phyloP scores from a whole-genome alignment of 2,888 invertebrate species.

The Acanthosepion pharaonis region DNA sequence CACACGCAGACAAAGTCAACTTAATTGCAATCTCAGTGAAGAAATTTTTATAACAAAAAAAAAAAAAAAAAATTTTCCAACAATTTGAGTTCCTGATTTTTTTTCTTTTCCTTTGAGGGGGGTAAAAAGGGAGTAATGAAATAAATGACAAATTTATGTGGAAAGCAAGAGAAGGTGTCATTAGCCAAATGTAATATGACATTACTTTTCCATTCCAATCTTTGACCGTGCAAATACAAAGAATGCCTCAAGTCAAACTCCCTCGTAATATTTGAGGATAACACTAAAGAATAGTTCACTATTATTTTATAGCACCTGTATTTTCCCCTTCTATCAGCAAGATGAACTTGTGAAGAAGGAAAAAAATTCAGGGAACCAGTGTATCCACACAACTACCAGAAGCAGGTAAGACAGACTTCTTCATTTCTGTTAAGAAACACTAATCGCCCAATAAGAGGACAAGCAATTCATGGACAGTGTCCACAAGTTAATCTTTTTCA shows the following conservation, averaged over 20 bases:
- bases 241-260: conserved; percentile 36
- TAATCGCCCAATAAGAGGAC: background rate
- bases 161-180: conserved; percentile 37
- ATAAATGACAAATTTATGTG: background rate
- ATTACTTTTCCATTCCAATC: conserved; percentile 33
- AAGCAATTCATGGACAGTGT: background rate
- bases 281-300: background rate
- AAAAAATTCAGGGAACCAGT: conserved; percentile 8
- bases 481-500: background rate
- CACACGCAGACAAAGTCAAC: background rate
- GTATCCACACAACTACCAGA: no score
- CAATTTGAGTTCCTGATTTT: background rate
- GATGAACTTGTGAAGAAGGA: conserved; percentile 23
- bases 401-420: background rate
- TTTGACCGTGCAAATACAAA: conserved; percentile 39
- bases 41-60: background rate
- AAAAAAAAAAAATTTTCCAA: no score
- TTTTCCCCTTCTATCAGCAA: conserved; percentile 12
- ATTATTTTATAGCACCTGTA: background rate
- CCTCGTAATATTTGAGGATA: background rate
- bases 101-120: no score
- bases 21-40: background rate
- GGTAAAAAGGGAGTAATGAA: no score
- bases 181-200: background rate
- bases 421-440: background rate